phyloP scores from a whole-genome alignment of 2,888 invertebrate species.

The Spialia ferax region DNA sequence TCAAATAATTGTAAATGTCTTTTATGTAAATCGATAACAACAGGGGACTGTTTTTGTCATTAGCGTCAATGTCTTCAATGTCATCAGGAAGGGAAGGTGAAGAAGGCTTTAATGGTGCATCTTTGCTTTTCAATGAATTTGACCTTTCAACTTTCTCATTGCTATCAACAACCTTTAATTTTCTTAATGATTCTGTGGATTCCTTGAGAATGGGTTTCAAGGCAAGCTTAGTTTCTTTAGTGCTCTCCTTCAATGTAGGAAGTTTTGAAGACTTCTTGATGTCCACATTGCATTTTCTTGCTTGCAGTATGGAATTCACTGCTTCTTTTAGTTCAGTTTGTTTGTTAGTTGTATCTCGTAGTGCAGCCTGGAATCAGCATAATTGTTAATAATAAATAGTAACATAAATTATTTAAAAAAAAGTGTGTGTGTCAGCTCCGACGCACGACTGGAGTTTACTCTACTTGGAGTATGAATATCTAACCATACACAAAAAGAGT shows the following conservation, averaged over 20 bases:
- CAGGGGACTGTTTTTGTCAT: slow-evolving; percentile 91
- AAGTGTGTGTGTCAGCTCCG: no score
- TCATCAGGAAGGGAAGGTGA: slow-evolving; percentile 63
- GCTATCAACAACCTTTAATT: slow-evolving; percentile 62
- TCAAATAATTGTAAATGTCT: slow-evolving; percentile 95
- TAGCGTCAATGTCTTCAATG: slow-evolving; percentile 92
- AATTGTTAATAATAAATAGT: neutral
- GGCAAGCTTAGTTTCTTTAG: slow-evolving; percentile 55
- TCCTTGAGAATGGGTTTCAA: slow-evolving; percentile 68
- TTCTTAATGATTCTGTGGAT: slow-evolving; percentile 69
- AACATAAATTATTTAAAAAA: no score
- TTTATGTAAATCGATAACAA: slow-evolving; percentile 94
- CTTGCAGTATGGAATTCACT: slow-evolving; percentile 55
- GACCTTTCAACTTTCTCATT: slow-evolving; percentile 34
- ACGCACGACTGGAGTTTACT: neutral
- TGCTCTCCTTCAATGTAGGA: slow-evolving; percentile 59
- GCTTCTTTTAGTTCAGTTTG: slow-evolving; percentile 63
- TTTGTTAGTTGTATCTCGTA: slow-evolving; percentile 67
- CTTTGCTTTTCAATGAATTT: slow-evolving; percentile 43
- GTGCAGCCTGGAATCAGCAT: slow-evolving; percentile 56
- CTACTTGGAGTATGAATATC: no score
- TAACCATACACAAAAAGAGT: no score
- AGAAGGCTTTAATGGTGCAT: neutral
- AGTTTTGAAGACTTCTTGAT: slow-evolving; percentile 61
- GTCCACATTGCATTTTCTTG: slow-evolving; percentile 60